These are phyloP conservation scores for Aleiodes sp. DNA, from an alignment of 1,140 invertebrate species.

Conservation along the genomic window DNA sequence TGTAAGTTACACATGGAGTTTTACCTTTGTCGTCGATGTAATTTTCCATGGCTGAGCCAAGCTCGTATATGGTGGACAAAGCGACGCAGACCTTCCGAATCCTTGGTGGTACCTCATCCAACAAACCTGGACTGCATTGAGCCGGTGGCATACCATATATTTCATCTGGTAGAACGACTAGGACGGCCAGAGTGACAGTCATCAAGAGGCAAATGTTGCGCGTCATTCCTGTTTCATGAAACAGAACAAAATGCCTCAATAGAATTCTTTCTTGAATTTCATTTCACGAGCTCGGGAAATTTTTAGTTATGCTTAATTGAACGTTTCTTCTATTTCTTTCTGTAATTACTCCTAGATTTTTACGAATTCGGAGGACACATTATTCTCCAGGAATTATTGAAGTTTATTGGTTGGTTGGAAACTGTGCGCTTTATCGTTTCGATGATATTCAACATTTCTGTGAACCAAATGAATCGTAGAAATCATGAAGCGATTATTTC, in stretches of 20 bases:
- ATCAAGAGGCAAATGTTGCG: constrained; percentile 46
- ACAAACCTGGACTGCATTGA: constrained; percentile 66
- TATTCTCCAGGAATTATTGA: too few species aligned
- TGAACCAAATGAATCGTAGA: too few species aligned
- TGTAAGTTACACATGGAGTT: too few species aligned
- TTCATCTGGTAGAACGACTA: constrained; percentile 45
- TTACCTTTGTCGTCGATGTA: constrained; percentile 67
- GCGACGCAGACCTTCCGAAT: constrained; percentile 68
- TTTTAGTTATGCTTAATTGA: not conserved
- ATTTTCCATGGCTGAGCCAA: constrained; percentile 66
- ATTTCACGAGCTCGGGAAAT: not conserved
- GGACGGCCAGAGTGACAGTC: constrained; percentile 43
- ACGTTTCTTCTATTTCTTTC: too few species aligned
- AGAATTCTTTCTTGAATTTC: not conserved
- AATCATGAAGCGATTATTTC: too few species aligned
- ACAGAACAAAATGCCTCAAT: constrained; percentile 23
- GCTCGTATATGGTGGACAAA: constrained; percentile 65
- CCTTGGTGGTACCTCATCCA: constrained; percentile 67
- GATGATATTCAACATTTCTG: too few species aligned
- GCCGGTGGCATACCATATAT: constrained; percentile 58
- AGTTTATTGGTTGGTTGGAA: too few species aligned
- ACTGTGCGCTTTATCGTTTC: too few species aligned
- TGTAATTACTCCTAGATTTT: too few species aligned
- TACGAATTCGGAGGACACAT: too few species aligned
- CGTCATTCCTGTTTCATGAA: constrained; percentile 50